Conservation (phyloP, 1,140 invertebrate genomes). For the Drosophila arizonae region DNA sequence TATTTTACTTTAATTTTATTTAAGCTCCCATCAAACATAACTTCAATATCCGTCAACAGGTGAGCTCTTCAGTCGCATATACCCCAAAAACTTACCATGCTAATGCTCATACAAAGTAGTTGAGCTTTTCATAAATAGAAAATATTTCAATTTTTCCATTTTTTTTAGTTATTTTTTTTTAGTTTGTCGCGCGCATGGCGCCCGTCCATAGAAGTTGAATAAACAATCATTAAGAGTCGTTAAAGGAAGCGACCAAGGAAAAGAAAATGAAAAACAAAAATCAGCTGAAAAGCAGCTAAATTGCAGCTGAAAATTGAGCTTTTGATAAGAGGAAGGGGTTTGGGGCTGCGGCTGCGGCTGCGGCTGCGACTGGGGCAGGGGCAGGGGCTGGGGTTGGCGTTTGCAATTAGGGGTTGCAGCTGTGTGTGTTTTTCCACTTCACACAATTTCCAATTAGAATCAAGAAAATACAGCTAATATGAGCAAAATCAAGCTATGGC, state of each 20-base stretch:
- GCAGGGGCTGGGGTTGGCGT: neutral
- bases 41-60: neutral
- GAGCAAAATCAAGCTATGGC: no score
- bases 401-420: neutral
- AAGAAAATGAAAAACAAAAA: neutral
- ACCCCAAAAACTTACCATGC: neutral
- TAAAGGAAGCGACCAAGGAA: neutral
- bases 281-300: slow-evolving; percentile 21
- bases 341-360: neutral
- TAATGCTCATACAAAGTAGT: neutral
- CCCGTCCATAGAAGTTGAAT: neutral
- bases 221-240: slow-evolving; percentile 8
- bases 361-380: neutral
- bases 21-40: no score
- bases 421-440: neutral
- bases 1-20: no score
- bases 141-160: neutral
- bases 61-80: neutral
- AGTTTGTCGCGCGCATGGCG: neutral
- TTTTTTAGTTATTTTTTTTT: neutral
- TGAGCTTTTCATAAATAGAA: neutral
- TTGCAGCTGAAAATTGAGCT: slow-evolving; percentile 33
- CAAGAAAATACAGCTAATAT: neutral
- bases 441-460: neutral
- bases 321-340: neutral